These are phyloP conservation scores for Clarias magur DNA, from an alignment of 2,113 vertebrate genomes.

Conservation along the genomic window DNA sequence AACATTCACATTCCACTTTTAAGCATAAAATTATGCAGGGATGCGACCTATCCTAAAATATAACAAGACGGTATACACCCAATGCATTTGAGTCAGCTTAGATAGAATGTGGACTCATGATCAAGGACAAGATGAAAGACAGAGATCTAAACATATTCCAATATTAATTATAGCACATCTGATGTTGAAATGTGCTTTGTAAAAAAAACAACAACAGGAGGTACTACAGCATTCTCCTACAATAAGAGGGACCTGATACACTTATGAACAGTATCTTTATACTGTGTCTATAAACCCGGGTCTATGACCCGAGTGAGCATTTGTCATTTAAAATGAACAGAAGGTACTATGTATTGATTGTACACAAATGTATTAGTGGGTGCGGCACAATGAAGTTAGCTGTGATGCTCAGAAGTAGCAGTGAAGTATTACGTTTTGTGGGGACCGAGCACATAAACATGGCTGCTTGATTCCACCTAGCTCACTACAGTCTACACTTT, in stretches of 20 bases:
- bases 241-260: background rate
- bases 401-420: background rate
- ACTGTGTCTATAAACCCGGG: too few relatives aligned
- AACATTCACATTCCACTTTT: slow-evolving; percentile 37
- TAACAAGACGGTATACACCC: background rate
- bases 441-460: background rate
- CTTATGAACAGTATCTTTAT: background rate
- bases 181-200: background rate
- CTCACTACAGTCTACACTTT: background rate
- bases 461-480: background rate
- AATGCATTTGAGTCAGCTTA: background rate
- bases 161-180: background rate
- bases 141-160: background rate
- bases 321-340: background rate
- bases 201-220: background rate
- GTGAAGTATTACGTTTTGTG: background rate
- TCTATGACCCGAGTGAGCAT: background rate
- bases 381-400: background rate
- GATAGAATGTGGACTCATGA: background rate
- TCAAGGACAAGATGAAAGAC: background rate
- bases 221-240: background rate
- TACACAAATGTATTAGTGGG: background rate
- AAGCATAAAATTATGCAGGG: slow-evolving; percentile 37
- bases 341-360: background rate
- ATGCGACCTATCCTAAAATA: slow-evolving; percentile 26